A percentile compares a stretch with the other conserved stretches of the same genome.
These are phyloP conservation scores for Odontamblyopus lacepedii DNA, from an alignment of 2,797 vertebrate species.

Conservation along the genomic window DNA sequence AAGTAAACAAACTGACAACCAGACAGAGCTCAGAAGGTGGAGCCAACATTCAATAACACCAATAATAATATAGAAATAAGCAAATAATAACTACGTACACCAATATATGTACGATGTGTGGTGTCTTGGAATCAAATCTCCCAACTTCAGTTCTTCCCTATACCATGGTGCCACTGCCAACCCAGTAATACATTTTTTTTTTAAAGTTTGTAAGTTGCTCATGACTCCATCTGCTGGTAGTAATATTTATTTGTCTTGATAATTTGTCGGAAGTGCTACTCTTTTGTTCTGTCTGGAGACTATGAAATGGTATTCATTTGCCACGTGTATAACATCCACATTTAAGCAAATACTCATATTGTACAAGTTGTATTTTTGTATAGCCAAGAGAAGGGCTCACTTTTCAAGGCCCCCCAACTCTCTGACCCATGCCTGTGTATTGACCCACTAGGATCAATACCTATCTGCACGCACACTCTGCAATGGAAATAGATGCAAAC, in stretches of 20 bases:
- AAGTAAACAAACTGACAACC: background rate
- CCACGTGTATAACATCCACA: background rate
- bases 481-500: constrained; percentile 27
- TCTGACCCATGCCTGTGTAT: constrained; percentile 36
- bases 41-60: background rate
- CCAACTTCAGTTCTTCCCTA: too few relatives aligned
- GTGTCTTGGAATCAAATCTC: too few relatives aligned
- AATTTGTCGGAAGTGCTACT: background rate
- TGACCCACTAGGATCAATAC: constrained; percentile 43
- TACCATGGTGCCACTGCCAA: too few relatives aligned
- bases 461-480: constrained; percentile 17
- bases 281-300: background rate
- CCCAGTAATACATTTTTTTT: too few relatives aligned
- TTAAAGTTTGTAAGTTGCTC: background rate
- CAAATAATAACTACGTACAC: too few relatives aligned
- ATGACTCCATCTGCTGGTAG: background rate
- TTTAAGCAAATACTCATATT: background rate
- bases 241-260: background rate
- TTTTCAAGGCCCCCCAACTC: constrained; percentile 38
- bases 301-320: background rate
- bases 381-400: constrained; percentile 30
- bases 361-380: constrained; percentile 28
- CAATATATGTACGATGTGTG: too few relatives aligned
- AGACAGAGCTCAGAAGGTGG: background rate
- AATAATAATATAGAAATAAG: too few relatives aligned